phyloP scores from a whole-genome alignment of 1,140 invertebrate genomes.

The Adoxophyes honmai region DNA sequence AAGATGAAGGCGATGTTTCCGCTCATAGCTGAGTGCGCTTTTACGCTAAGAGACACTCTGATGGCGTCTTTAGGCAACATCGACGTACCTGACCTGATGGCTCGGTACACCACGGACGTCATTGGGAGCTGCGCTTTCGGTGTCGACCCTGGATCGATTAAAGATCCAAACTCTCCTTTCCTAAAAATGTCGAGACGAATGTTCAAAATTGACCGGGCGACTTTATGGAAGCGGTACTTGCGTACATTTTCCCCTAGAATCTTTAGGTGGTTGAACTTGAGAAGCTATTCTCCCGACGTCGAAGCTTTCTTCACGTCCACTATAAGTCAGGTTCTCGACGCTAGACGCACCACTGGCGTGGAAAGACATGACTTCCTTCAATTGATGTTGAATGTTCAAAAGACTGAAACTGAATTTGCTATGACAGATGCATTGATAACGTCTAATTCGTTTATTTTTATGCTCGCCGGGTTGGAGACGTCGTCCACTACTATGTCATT shows the following conservation, averaged over 20 bases:
- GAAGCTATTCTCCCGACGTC: slow-evolving; percentile 52
- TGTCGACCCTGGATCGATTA: slow-evolving; percentile 57
- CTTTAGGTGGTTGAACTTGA: slow-evolving; percentile 64
- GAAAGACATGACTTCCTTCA: slow-evolving; percentile 63
- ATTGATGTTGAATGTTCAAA: slow-evolving; percentile 63
- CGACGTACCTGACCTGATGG: slow-evolving; percentile 56
- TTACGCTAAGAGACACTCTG: slow-evolving; percentile 41
- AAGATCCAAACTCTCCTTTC: slow-evolving; percentile 61
- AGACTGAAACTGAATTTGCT: slow-evolving; percentile 46
- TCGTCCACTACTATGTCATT: slow-evolving; percentile 77
- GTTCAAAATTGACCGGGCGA: slow-evolving; percentile 52
- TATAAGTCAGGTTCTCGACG: slow-evolving; percentile 58
- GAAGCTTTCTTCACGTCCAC: slow-evolving; percentile 62
- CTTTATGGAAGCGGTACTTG: slow-evolving; percentile 64
- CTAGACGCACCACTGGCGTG: slow-evolving; percentile 43
- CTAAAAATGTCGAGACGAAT: slow-evolving; percentile 65
- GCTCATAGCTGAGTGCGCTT: slow-evolving; percentile 57
- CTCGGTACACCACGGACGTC: slow-evolving; percentile 63
- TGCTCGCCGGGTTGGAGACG: slow-evolving; percentile 80
- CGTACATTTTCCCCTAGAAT: slow-evolving; percentile 58
- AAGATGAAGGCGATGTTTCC: slow-evolving; percentile 77
- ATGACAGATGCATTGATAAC: slow-evolving; percentile 69
- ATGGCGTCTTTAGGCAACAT: slow-evolving; percentile 39
- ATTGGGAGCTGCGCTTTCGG: slow-evolving; percentile 71
- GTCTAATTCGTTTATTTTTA: slow-evolving; percentile 76